Conservation (phyloP, 2,113 vertebrate genomes). For the Oplegnathus fasciatus region DNA sequence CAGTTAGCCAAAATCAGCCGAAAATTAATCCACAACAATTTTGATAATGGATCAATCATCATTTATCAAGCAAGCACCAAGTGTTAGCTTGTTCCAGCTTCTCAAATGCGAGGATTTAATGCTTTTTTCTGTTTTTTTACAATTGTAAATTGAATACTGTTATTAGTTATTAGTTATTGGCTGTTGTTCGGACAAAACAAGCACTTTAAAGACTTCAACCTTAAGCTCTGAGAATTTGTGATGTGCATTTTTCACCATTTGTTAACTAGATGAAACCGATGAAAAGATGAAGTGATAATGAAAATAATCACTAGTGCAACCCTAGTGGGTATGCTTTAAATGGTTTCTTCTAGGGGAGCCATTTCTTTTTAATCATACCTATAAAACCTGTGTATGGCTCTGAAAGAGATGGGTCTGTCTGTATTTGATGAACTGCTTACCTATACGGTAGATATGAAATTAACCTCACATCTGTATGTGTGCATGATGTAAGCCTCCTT, state of each 20-base stretch:
- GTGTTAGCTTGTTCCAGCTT: background rate
- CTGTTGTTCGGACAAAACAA: background rate
- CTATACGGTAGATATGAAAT: constrained; percentile 1
- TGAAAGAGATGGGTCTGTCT: background rate
- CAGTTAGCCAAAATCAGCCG: constrained; percentile 4
- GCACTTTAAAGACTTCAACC: background rate
- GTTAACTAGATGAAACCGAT: background rate
- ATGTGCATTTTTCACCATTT: background rate
- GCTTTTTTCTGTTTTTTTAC: background rate
- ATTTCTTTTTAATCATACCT: background rate
- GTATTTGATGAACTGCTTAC: background rate
- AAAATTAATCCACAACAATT: constrained; percentile 12
- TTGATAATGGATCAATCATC: background rate
- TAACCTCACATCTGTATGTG: constrained; percentile 19
- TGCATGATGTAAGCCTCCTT: background rate
- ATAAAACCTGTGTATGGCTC: background rate
- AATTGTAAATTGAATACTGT: background rate
- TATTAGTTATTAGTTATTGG: too few relatives aligned
- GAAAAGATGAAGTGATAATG: background rate
- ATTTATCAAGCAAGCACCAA: constrained; percentile 3
- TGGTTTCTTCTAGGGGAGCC: background rate
- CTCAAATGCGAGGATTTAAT: background rate
- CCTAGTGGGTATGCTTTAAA: background rate
- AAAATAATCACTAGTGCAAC: background rate
- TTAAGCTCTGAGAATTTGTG: background rate